These are phyloP conservation scores for Eugnorisma glareosa DNA, from an alignment of 2,888 invertebrate genomes.

Conservation along the genomic window DNA sequence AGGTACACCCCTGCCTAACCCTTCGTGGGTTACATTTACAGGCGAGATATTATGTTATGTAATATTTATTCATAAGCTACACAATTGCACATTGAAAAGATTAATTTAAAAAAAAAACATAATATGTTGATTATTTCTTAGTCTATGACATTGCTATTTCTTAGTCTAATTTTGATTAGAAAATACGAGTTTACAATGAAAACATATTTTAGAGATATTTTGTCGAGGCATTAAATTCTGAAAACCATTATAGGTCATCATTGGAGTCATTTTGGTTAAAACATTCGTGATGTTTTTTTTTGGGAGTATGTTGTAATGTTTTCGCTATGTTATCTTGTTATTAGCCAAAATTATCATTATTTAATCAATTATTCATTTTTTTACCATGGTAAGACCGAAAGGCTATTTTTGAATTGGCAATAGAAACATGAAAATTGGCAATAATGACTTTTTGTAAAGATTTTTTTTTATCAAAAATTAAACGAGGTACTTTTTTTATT, in stretches of 20 bases:
- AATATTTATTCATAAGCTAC: too few species aligned
- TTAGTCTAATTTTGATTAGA: slow-evolving; percentile 7
- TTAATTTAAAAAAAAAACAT: too few species aligned
- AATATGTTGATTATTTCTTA: neutral
- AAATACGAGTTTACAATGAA: slow-evolving; percentile 51
- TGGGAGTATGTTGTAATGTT: slow-evolving; percentile 31
- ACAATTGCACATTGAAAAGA: too few species aligned
- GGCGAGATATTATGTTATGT: too few species aligned
- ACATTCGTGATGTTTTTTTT: slow-evolving; percentile 7
- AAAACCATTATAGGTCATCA: neutral
- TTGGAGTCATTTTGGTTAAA: slow-evolving; percentile 19
- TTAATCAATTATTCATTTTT: neutral
- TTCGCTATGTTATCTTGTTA: slow-evolving; percentile 14
- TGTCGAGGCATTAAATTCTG: neutral
- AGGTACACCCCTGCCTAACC: neutral
- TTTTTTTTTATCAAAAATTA: slow-evolving; percentile 43
- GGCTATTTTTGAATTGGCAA: neutral
- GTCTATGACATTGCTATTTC: slow-evolving; percentile 30
- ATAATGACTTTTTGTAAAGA: slow-evolving; percentile 8
- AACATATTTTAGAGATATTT: neutral
- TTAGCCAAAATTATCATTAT: slow-evolving; percentile 11
- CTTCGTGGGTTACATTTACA: neutral
- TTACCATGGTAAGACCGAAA: slow-evolving; percentile 2
- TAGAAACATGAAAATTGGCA: slow-evolving; percentile 18
- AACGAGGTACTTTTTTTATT: slow-evolving; percentile 70